A percentile compares a stretch with the other conserved stretches of the same genome.
Conservation (phyloP, 2,888 invertebrate species). For the Hydriomena furcata region DNA sequence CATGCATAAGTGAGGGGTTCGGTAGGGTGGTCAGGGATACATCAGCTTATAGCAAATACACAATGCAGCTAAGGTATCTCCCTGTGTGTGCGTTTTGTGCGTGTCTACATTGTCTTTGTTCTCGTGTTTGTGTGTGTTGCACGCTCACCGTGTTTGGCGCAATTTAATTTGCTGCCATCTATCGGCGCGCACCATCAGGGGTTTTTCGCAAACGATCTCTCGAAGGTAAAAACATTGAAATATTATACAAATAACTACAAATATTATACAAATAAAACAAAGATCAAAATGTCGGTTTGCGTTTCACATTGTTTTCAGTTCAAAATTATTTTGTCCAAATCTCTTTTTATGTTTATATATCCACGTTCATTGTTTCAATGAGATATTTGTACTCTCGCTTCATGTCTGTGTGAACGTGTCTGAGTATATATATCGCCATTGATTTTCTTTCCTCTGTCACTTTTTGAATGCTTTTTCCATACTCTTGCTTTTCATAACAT, state of each 20-base stretch:
- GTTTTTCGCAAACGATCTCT: slow-evolving; percentile 98
- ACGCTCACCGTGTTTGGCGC: slow-evolving; percentile 84
- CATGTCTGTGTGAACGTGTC: slow-evolving; percentile 31
- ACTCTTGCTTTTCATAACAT: slow-evolving; percentile 77
- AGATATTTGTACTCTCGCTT: slow-evolving; percentile 64
- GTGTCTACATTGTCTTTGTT: slow-evolving; percentile 84
- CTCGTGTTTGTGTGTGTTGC: slow-evolving; percentile 84
- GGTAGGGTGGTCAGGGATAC: slow-evolving; percentile 33
- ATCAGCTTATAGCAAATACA: slow-evolving; percentile 80
- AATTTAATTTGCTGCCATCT: slow-evolving; percentile 77
- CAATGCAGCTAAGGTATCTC: slow-evolving; percentile 73
- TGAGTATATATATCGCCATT: slow-evolving; percentile 67
- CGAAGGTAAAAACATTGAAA: slow-evolving; percentile 92
- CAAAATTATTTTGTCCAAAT: slow-evolving; percentile 57
- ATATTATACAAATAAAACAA: slow-evolving; percentile 65
- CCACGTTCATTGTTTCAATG: slow-evolving; percentile 61
- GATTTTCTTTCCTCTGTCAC: slow-evolving; percentile 70
- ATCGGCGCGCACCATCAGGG: slow-evolving; percentile 86
- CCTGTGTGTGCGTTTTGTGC: slow-evolving; percentile 81
- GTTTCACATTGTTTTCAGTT: slow-evolving; percentile 62
- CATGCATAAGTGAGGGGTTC: slow-evolving; percentile 36
- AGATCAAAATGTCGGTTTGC: slow-evolving; percentile 69
- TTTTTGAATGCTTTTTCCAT: slow-evolving; percentile 79
- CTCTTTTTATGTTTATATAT: slow-evolving; percentile 53
- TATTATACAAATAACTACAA: slow-evolving; percentile 62